phyloP scores from a whole-genome alignment of 2,797 vertebrate genomes.

The Micromesistius poutassou region DNA sequence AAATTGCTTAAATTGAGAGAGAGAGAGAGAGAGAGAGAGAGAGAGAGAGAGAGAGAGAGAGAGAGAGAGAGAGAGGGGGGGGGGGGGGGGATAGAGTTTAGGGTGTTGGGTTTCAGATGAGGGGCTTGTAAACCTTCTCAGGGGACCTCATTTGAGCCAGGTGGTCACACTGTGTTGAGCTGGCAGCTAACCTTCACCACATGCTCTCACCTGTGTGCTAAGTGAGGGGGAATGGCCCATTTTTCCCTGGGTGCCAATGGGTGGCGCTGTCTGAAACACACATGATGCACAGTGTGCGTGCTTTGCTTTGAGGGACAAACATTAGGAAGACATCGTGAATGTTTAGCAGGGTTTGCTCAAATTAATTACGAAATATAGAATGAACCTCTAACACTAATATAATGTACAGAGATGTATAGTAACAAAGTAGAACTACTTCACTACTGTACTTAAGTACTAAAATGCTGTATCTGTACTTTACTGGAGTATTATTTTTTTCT shows the following conservation, averaged over 20 bases:
- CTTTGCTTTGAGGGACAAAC: neutral
- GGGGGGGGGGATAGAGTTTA: neutral
- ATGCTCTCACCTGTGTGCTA: slow-evolving; percentile 62
- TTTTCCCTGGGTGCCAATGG: slow-evolving; percentile 22
- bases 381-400: neutral
- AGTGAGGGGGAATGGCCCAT: slow-evolving; percentile 26
- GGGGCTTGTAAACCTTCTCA: slow-evolving; percentile 54
- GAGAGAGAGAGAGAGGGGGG: neutral
- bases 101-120: slow-evolving; percentile 43
- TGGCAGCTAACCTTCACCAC: slow-evolving; percentile 54
- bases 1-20: slow-evolving; percentile 20
- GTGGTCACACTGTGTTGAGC: slow-evolving; percentile 52
- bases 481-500: too few species aligned
- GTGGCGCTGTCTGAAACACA: slow-evolving; percentile 25
- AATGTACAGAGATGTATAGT: too few species aligned
- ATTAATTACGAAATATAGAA: too few species aligned
- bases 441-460: too few species aligned
- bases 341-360: neutral
- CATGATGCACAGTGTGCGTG: slow-evolving; percentile 8
- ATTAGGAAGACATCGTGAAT: neutral
- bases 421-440: too few species aligned
- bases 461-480: too few species aligned
- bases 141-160: slow-evolving; percentile 58
- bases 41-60: neutral
- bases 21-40: neutral